Evolutionary conservation across 2,888 invertebrate genomes (phyloP).

Genomic region (Luperina testacea): DNA sequence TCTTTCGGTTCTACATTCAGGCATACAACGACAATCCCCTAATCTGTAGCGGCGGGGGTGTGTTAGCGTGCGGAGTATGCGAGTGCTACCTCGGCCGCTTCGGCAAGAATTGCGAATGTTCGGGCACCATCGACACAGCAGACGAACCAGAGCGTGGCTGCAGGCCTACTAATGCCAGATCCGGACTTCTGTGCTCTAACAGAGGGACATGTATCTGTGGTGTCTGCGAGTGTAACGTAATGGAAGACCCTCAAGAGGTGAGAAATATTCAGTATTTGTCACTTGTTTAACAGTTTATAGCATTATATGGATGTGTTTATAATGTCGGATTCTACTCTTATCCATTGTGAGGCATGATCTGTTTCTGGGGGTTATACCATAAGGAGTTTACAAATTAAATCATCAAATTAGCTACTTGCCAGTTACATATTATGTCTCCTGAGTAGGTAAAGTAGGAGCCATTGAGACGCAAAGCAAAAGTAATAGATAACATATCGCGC

Average conservation of each 20-base stretch:
- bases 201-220: conserved; percentile 97
- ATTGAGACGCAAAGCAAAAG: not conserved
- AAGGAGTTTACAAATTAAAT: not conserved
- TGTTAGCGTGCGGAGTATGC: conserved; percentile 97
- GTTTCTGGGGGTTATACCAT: not conserved
- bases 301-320: not conserved
- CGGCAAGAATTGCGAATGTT: conserved; percentile 97
- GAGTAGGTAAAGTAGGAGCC: not conserved
- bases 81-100: conserved; percentile 94
- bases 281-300: not conserved
- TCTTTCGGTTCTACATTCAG: conserved; percentile 61
- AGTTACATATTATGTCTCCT: not conserved
- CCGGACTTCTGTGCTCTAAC: conserved; percentile 95
- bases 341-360: not conserved
- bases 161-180: conserved; percentile 92
- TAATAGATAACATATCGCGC: not conserved
- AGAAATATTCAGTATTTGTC: not conserved
- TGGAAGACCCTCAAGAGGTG: conserved; percentile 92
- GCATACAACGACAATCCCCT: conserved; percentile 91
- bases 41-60: conserved; percentile 94
- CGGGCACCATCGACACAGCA: conserved; percentile 85
- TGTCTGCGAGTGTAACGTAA: conserved; percentile 94
- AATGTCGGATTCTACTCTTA: not conserved
- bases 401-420: not conserved
- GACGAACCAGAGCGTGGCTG: conserved; percentile 90